Evolutionary conservation across 2,113 vertebrate species (phyloP).

Genomic region (western clawed frog (Xenopus tropicalis)): DNA sequence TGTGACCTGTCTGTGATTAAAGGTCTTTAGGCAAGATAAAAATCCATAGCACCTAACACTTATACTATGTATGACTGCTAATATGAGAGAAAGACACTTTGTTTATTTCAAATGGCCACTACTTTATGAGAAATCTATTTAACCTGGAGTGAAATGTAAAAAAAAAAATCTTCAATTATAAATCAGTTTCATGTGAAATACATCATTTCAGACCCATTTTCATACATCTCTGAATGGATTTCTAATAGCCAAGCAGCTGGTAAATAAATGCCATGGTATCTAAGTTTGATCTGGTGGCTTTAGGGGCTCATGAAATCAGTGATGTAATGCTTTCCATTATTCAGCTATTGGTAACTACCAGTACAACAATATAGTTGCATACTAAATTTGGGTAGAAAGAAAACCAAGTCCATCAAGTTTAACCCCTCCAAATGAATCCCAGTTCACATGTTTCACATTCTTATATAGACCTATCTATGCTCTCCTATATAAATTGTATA

Average conservation of each 20-base stretch:
- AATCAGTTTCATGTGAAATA: slow-evolving; percentile 1
- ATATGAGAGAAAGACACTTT: slow-evolving; percentile 6
- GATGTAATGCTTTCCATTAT: no score
- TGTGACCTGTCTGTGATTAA: slow-evolving; percentile 42
- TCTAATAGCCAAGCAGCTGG: not conserved
- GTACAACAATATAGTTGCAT: no score
- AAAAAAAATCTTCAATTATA: not conserved
- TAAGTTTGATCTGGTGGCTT: no score
- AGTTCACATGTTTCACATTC: no score
- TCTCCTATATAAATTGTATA: no score
- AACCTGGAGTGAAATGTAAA: not conserved
- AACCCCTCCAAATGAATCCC: no score
- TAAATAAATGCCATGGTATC: no score
- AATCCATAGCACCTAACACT: slow-evolving; percentile 37
- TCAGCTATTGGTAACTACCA: no score
- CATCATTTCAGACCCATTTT: not conserved
- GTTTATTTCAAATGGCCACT: not conserved
- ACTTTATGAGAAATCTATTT: slow-evolving; percentile 12
- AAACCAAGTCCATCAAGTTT: no score
- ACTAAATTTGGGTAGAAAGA: no score
- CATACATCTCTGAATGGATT: not conserved
- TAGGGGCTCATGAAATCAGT: no score
- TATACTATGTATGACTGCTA: slow-evolving; percentile 11
- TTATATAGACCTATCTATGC: no score
- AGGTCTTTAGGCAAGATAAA: slow-evolving; percentile 41